These are phyloP conservation scores for Diplodus puntazzo DNA, from an alignment of 2,797 vertebrate genomes.

Conservation along the genomic window DNA sequence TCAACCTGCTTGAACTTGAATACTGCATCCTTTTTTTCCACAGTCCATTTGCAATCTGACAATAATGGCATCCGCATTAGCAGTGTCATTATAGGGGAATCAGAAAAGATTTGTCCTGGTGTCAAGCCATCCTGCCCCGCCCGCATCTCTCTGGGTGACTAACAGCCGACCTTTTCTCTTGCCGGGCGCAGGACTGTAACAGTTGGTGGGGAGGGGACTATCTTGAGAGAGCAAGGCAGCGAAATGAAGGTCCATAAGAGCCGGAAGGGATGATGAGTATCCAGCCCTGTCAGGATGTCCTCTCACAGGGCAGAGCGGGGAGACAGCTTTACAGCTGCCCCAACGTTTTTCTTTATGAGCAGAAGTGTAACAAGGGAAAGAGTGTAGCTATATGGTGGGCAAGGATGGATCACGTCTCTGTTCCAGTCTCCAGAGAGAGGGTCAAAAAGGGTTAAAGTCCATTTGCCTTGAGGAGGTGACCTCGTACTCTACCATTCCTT, in stretches of 20 bases:
- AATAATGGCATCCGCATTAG: constrained; percentile 1
- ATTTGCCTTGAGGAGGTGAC: constrained; percentile 29
- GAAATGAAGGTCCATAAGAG: constrained; percentile 40
- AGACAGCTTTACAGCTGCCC: constrained; percentile 53
- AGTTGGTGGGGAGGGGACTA: constrained; percentile 31
- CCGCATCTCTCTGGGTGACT: constrained; percentile 43
- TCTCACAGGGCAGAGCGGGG: constrained; percentile 14
- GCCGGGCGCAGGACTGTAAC: constrained; percentile 26
- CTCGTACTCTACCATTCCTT: constrained; percentile 6
- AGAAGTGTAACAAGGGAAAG: constrained; percentile 17
- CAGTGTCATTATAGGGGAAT: constrained; percentile 12
- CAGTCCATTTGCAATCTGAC: background rate
- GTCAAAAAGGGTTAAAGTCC: constrained; percentile 34
- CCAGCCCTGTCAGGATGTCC: constrained; percentile 38
- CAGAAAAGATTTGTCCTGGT: constrained; percentile 14
- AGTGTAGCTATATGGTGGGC: constrained; percentile 1
- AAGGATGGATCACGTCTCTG: constrained; percentile 29
- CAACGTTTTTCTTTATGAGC: constrained; percentile 50
- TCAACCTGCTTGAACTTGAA: no score
- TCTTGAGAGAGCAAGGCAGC: constrained; percentile 3
- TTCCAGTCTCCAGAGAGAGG: constrained; percentile 38
- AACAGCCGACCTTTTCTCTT: constrained; percentile 58
- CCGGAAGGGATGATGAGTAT: constrained; percentile 37
- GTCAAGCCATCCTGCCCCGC: constrained; percentile 14
- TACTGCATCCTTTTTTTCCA: background rate